Evolutionary conservation across 2,797 vertebrate genomes (phyloP).

Genomic region (Paguma larvata): DNA sequence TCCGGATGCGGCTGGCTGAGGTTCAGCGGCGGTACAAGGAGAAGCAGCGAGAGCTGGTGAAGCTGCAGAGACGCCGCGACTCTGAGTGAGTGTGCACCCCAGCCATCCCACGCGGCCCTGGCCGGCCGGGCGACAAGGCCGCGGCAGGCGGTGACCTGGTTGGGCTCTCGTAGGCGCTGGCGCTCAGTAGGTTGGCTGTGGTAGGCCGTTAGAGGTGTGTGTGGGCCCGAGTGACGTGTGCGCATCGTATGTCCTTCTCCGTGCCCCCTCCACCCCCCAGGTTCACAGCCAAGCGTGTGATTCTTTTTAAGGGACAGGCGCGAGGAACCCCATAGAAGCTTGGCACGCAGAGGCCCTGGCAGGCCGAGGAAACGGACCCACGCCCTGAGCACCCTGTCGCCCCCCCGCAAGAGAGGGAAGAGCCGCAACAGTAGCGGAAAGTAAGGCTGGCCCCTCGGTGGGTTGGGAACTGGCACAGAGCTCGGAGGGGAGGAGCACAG

Average conservation of each 20-base stretch:
- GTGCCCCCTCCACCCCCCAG: slow-evolving; percentile 74
- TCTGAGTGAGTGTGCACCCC: slow-evolving; percentile 92
- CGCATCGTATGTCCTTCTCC: background rate
- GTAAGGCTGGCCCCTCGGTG: slow-evolving; percentile 92
- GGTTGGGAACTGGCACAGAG: slow-evolving; percentile 85
- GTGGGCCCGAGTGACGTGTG: slow-evolving; percentile 52
- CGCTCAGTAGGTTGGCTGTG: slow-evolving; percentile 24
- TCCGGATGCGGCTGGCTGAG: slow-evolving; percentile 95
- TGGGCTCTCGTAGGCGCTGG: background rate
- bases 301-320: slow-evolving; percentile 93
- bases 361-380: slow-evolving; percentile 98
- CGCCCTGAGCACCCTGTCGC: slow-evolving; percentile 90
- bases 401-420: slow-evolving; percentile 93
- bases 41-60: slow-evolving; percentile 96
- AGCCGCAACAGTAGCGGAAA: slow-evolving; percentile 94
- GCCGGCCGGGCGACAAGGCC: background rate
- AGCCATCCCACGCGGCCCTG: rapidly evolving
- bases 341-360: slow-evolving; percentile 95
- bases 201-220: slow-evolving; percentile 55
- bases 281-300: slow-evolving; percentile 90
- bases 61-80: slow-evolving; percentile 95
- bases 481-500: slow-evolving; percentile 83
- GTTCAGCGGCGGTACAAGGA: slow-evolving; percentile 97
- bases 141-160: background rate
- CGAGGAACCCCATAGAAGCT: slow-evolving; percentile 96